Conservation (phyloP, 2,888 invertebrate genomes). For the Calameuta pallipes region DNA sequence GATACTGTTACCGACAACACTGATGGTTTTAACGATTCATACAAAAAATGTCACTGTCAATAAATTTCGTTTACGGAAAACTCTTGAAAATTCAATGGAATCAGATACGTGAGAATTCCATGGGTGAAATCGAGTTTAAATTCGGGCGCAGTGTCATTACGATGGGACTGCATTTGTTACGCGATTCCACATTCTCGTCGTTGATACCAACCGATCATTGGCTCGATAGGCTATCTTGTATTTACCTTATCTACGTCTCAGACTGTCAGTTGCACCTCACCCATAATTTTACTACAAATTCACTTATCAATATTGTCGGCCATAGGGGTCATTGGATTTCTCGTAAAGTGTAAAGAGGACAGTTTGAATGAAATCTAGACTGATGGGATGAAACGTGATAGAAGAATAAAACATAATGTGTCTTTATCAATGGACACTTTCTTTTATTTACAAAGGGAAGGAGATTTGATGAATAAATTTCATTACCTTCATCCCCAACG, state of each 20-base stretch:
- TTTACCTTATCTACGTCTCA: too few relatives aligned
- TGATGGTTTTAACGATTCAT: not conserved
- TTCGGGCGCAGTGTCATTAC: not conserved
- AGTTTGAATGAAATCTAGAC: not conserved
- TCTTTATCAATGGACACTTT: not conserved
- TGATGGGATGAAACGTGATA: not conserved
- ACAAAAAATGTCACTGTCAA: not conserved
- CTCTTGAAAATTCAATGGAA: not conserved
- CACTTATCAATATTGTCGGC: too few relatives aligned
- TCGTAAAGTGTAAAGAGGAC: not conserved
- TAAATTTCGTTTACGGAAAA: not conserved
- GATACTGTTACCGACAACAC: not conserved
- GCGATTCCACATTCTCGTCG: too few relatives aligned
- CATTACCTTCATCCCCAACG: not conserved
- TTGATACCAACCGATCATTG: too few relatives aligned
- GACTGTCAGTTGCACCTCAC: too few relatives aligned
- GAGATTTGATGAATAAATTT: not conserved
- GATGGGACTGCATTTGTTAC: too few relatives aligned
- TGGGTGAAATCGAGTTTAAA: not conserved
- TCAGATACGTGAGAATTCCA: not conserved
- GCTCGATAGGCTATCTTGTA: too few relatives aligned
- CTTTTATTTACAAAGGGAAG: not conserved
- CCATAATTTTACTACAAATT: too few relatives aligned
- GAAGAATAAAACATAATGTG: not conserved
- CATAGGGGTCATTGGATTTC: not conserved